A percentile compares a stretch with the other conserved stretches of the same genome.
Conservation (phyloP, 2,113 vertebrate species). For the Xiphorhynchus elegans region DNA sequence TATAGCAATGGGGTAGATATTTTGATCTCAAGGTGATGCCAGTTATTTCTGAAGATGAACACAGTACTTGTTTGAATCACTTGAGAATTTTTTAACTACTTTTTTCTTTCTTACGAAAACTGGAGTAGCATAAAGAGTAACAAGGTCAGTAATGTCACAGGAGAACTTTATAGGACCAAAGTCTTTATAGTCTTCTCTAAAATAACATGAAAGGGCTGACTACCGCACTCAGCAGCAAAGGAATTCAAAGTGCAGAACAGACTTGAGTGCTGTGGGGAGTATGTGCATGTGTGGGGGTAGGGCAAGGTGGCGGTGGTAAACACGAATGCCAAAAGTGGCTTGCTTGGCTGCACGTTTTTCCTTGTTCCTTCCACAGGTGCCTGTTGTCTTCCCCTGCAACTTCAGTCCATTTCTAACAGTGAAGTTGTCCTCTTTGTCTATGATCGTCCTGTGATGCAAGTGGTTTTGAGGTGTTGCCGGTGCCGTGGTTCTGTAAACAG, state of each 20-base stretch:
- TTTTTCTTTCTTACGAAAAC: slow-evolving; percentile 7
- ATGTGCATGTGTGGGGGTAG: not conserved
- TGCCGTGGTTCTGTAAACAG: not conserved
- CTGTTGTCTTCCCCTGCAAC: not conserved
- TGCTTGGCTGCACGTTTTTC: not conserved
- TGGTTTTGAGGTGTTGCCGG: not conserved
- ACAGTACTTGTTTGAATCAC: slow-evolving; percentile 33
- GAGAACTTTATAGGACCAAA: not conserved
- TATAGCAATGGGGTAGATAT: not conserved
- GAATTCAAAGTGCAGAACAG: slow-evolving; percentile 23
- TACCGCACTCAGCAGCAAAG: not conserved
- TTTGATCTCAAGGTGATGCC: slow-evolving; percentile 35
- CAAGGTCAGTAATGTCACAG: not conserved
- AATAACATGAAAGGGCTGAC: slow-evolving; percentile 5
- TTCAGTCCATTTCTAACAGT: not conserved
- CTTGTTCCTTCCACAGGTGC: not conserved
- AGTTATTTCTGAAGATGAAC: slow-evolving; percentile 32
- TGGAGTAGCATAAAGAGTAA: not conserved
- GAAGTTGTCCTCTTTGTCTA: not conserved
- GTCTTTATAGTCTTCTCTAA: slow-evolving; percentile 34
- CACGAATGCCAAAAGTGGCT: not conserved
- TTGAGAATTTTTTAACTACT: slow-evolving; percentile 13
- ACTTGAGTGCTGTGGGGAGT: not conserved
- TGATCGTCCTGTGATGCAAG: not conserved
- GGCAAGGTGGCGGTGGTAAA: not conserved